A percentile compares a stretch with the other conserved stretches of the same genome.
phyloP scores from a whole-genome alignment of 2,888 invertebrate species.

The Scaptomyza tumidula region DNA sequence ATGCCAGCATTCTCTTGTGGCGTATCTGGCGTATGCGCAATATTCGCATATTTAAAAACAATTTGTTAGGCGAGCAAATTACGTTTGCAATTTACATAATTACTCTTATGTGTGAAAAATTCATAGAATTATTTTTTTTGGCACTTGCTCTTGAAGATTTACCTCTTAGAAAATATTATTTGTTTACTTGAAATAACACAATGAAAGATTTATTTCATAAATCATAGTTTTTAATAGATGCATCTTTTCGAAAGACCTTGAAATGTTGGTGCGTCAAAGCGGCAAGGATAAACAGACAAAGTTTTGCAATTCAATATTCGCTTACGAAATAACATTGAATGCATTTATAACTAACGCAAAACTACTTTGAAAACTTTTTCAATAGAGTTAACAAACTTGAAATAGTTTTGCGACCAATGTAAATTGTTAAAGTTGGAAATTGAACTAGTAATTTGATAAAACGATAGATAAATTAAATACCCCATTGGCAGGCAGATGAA shows the following conservation, averaged over 20 bases:
- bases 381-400: neutral
- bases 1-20: constrained; percentile 19
- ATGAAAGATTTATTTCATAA: too few species aligned
- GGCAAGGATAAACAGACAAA: neutral
- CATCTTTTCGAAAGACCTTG: neutral
- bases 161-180: too few species aligned
- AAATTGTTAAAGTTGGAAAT: constrained; percentile 1
- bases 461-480: too few species aligned
- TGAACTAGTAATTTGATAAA: neutral
- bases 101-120: constrained; percentile 12
- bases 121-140: too few species aligned
- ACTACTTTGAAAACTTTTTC: neutral
- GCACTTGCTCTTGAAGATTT: too few species aligned
- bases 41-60: constrained; percentile 32
- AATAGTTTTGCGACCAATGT: neutral
- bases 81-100: constrained; percentile 48
- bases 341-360: neutral
- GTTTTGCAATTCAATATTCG: neutral
- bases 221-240: too few species aligned
- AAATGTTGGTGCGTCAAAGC: neutral
- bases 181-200: too few species aligned
- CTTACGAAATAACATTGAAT: neutral
- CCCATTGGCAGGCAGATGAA: neutral
- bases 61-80: constrained; percentile 21
- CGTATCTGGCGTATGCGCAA: constrained; percentile 49